A percentile compares a stretch with the other conserved stretches of the same genome.
Conservation (phyloP, 2,113 vertebrate genomes). For the Ceratotherium simum region DNA sequence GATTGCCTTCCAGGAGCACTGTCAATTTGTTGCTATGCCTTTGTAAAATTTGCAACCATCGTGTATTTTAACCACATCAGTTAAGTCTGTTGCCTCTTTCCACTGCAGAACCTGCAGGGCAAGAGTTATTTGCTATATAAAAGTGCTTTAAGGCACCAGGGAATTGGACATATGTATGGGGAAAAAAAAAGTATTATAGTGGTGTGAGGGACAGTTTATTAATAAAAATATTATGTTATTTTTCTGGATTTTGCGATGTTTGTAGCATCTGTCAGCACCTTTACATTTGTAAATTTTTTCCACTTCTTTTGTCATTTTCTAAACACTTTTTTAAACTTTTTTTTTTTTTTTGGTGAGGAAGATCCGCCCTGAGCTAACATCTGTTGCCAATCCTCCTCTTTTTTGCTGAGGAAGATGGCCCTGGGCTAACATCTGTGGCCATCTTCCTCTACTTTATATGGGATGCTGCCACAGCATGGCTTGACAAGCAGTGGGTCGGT, state of each 20-base stretch:
- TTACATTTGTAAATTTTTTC: background rate
- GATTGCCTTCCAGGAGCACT: background rate
- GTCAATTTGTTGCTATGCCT: background rate
- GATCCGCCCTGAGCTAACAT: too few relatives aligned
- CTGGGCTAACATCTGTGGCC: too few relatives aligned
- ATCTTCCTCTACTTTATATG: too few relatives aligned
- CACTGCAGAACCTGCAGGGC: background rate
- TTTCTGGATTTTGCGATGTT: background rate
- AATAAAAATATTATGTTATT: background rate
- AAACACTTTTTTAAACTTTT: background rate
- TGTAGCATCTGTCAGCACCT: background rate
- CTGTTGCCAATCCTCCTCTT: too few relatives aligned
- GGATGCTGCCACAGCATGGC: too few relatives aligned
- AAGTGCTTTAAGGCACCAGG: background rate
- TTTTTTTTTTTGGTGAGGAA: too few relatives aligned
- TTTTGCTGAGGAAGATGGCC: too few relatives aligned
- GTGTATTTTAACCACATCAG: background rate
- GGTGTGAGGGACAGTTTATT: background rate
- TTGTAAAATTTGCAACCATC: background rate
- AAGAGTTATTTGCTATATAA: background rate
- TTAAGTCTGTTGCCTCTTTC: background rate
- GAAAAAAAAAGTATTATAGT: background rate
- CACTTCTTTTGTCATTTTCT: conserved; percentile 1
- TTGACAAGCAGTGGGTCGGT: too few relatives aligned
- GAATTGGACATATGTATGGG: background rate